phyloP scores from a whole-genome alignment of 2,113 vertebrate species.

The Otus sunia region DNA sequence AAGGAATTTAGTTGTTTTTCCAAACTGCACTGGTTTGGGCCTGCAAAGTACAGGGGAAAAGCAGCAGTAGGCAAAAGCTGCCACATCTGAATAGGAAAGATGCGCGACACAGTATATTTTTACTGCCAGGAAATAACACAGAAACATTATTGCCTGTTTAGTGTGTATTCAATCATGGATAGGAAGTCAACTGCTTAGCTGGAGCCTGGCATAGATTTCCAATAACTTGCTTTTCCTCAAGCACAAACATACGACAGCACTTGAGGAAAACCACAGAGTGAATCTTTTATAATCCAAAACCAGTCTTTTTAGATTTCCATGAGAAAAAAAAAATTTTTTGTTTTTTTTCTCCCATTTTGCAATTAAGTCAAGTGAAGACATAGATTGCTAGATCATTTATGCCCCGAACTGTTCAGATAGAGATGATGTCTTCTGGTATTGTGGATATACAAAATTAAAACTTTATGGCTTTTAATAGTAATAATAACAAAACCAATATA shows the following conservation, averaged over 20 bases:
- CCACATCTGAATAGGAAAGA: slow-evolving; percentile 34
- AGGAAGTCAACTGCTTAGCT: slow-evolving; percentile 60
- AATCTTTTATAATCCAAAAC: background rate
- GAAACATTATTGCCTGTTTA: slow-evolving; percentile 60
- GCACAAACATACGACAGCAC: background rate
- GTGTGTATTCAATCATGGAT: slow-evolving; percentile 43
- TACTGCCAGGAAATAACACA: slow-evolving; percentile 60
- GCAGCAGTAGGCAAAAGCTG: slow-evolving; percentile 38
- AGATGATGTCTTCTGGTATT: background rate
- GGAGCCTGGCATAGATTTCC: slow-evolving; percentile 52
- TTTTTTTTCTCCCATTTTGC: background rate
- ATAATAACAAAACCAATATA: background rate
- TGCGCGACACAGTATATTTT: slow-evolving; percentile 44
- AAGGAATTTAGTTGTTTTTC: background rate
- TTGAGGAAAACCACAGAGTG: background rate
- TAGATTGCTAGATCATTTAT: background rate
- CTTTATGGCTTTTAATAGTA: background rate
- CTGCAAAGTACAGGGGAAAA: background rate
- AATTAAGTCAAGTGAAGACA: background rate
- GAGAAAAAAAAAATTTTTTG: background rate
- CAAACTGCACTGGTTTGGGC: slow-evolving; percentile 1
- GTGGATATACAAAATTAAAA: background rate
- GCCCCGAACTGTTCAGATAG: background rate
- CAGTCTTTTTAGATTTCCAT: background rate
- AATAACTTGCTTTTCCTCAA: slow-evolving; percentile 36